Conservation (phyloP, 1,140 invertebrate genomes). For the Euglossa dilemma region DNA sequence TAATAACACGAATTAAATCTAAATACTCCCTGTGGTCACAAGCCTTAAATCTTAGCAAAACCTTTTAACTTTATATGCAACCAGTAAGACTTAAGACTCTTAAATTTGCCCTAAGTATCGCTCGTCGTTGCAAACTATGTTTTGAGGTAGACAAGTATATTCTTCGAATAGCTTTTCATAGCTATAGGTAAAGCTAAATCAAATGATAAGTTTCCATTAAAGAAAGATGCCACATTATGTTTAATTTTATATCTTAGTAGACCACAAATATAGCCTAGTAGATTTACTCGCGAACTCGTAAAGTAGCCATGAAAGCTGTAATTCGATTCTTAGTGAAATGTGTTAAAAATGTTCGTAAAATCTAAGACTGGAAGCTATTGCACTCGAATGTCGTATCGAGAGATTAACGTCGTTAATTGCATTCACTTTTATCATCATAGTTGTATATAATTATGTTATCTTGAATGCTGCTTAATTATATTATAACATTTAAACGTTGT, state of each 20-base stretch:
- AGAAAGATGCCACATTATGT: conserved; percentile 71
- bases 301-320: conserved; percentile 36
- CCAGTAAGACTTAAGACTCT: conserved; percentile 62
- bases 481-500: conserved; percentile 39
- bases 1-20: conserved; percentile 71
- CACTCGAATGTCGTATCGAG: conserved; percentile 42
- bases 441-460: neutral
- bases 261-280: conserved; percentile 65
- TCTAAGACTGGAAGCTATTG: conserved; percentile 25
- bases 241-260: conserved; percentile 69
- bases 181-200: conserved; percentile 78
- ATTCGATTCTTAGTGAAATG: conserved; percentile 49
- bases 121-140: conserved; percentile 77
- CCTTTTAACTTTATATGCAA: conserved; percentile 74
- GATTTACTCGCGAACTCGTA: conserved; percentile 42
- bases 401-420: neutral
- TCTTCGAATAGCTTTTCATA: conserved; percentile 80
- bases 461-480: conserved; percentile 26
- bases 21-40: conserved; percentile 71
- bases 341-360: conserved; percentile 10
- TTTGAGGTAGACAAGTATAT: conserved; percentile 83
- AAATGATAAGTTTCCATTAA: conserved; percentile 73
- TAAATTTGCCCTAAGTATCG: conserved; percentile 58
- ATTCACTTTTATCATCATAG: neutral
- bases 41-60: conserved; percentile 76